Conservation (phyloP, 2,797 vertebrate species). For the Mallotus villosus region DNA sequence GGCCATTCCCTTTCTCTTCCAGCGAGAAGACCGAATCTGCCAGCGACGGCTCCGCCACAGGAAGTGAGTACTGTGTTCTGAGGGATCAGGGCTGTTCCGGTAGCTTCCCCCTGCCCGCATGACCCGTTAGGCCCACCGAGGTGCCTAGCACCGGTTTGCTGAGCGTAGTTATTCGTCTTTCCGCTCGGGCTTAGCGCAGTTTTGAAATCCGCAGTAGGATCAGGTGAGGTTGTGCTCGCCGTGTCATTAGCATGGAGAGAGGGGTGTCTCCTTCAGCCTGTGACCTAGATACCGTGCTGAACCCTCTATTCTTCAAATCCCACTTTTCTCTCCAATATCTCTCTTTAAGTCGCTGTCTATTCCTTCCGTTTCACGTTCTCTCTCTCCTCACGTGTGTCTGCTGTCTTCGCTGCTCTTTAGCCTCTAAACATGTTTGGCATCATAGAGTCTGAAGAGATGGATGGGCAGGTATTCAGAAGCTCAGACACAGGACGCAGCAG, state of each 20-base stretch:
- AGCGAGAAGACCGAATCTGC: constrained; percentile 95
- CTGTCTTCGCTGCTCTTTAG: background rate
- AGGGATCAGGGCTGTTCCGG: too few species aligned
- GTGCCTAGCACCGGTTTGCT: background rate
- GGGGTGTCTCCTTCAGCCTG: background rate
- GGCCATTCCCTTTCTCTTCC: constrained; percentile 76
- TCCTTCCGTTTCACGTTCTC: background rate
- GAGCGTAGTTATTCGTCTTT: background rate
- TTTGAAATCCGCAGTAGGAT: background rate
- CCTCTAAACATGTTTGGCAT: constrained; percentile 13
- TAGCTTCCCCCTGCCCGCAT: too few species aligned
- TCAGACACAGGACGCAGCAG: constrained; percentile 13
- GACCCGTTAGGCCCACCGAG: too few species aligned
- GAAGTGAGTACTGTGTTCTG: constrained; percentile 75
- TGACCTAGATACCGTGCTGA: background rate
- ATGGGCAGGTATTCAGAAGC: constrained; percentile 22
- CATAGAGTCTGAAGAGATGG: background rate
- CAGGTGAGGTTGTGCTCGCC: background rate
- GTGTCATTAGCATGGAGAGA: background rate
- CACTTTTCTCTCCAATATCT: background rate
- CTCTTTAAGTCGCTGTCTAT: background rate
- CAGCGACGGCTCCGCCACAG: constrained; percentile 88
- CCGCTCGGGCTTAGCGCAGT: background rate
- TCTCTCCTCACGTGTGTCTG: background rate
- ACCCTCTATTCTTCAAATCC: background rate